A percentile compares a stretch with the other conserved stretches of the same genome.
Evolutionary conservation across 2,888 invertebrate species (phyloP).

Genomic region (Lasioglossum oenotherae): DNA sequence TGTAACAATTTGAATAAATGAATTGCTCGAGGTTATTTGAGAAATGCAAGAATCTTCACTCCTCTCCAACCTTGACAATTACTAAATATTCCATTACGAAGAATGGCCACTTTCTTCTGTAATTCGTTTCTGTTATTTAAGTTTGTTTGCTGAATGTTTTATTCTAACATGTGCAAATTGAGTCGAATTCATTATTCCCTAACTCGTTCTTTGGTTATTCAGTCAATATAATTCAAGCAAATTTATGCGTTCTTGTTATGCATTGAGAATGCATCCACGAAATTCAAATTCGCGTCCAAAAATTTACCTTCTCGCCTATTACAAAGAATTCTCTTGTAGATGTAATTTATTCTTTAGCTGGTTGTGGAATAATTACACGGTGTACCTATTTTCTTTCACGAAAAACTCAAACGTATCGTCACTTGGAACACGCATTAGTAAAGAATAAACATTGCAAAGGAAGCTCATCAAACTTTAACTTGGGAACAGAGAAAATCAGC

Average conservation of each 20-base stretch:
- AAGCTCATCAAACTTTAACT: background rate
- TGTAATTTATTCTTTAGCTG: background rate
- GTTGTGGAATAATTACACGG: background rate
- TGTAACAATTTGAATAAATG: background rate
- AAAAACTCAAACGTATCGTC: background rate
- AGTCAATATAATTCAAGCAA: conserved; percentile 33
- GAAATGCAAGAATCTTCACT: background rate
- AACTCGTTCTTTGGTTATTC: conserved; percentile 36
- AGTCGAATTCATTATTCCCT: conserved; percentile 26
- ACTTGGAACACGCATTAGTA: background rate
- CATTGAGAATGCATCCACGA: conserved; percentile 10
- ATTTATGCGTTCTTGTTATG: conserved; percentile 31
- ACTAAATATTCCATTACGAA: background rate
- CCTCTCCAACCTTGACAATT: background rate
- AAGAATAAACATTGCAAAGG: background rate
- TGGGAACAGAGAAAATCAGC: background rate
- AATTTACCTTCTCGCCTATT: background rate
- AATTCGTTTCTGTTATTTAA: background rate
- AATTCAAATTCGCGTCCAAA: conserved; percentile 31
- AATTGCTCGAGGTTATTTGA: background rate
- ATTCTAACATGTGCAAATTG: conserved; percentile 37
- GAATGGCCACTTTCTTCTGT: background rate
- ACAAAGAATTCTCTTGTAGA: background rate
- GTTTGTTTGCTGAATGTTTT: conserved; percentile 1
- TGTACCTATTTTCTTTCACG: background rate